Evolutionary conservation across 2,797 vertebrate species (phyloP).

Genomic region (Liparis tanakae): DNA sequence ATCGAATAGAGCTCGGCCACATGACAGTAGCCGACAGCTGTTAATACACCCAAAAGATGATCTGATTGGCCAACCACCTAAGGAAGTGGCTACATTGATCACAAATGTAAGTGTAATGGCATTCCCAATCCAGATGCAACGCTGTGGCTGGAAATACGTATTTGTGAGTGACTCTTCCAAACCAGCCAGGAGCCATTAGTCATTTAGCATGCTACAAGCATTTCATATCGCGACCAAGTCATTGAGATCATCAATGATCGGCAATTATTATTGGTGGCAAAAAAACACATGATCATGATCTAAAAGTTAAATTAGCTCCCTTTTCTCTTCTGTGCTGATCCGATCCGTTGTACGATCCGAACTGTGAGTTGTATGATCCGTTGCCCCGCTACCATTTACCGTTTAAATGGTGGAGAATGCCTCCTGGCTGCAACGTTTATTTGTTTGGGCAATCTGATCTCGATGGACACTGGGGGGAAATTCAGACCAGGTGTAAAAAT

Average conservation of each 20-base stretch:
- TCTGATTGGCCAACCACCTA: background rate
- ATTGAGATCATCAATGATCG: background rate
- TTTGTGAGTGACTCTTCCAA: no score
- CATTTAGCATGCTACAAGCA: background rate
- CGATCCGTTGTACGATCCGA: no score
- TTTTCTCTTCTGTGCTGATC: no score
- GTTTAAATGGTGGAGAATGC: background rate
- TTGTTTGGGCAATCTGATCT: background rate
- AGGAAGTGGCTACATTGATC: background rate
- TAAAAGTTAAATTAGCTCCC: no score
- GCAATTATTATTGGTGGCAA: no score
- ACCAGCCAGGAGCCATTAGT: background rate
- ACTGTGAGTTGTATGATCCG: no score
- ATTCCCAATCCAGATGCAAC: no score
- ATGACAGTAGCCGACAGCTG: background rate
- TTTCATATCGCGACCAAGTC: background rate
- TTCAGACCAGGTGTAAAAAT: background rate
- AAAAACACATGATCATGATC: no score
- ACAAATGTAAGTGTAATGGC: no score
- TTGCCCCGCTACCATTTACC: background rate
- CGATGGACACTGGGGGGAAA: background rate
- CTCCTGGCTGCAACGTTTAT: background rate
- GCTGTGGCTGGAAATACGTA: background rate
- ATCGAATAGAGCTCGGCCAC: background rate
- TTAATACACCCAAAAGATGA: background rate